phyloP scores from a whole-genome alignment of 2,888 invertebrate genomes.

The Coleophora flavipennella region DNA sequence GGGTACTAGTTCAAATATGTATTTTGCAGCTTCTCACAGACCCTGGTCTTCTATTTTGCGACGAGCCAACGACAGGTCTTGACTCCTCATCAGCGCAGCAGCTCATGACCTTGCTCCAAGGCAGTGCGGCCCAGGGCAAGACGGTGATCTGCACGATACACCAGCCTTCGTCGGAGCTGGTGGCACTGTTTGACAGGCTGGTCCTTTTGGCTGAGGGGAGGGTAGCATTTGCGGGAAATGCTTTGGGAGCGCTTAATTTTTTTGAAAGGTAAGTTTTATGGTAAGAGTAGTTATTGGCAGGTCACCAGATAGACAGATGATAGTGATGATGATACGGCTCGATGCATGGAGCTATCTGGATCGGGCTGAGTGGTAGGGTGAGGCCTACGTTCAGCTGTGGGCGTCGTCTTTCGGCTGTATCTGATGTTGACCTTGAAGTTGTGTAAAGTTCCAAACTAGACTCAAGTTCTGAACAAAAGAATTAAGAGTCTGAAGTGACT shows the following conservation, averaged over 20 bases:
- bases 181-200: constrained; percentile 83
- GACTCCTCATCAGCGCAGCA: constrained; percentile 95
- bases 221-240: constrained; percentile 86
- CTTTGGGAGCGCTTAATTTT: constrained; percentile 51
- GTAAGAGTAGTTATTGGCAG: too few relatives aligned
- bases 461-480: too few relatives aligned
- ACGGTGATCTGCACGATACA: constrained; percentile 95
- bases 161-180: constrained; percentile 91
- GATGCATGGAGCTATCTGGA: too few relatives aligned
- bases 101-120: constrained; percentile 79
- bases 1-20: too few relatives aligned
- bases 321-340: too few relatives aligned
- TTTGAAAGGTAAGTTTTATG: constrained; percentile 72
- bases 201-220: constrained; percentile 90
- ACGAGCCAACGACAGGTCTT: constrained; percentile 95
- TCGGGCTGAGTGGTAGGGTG: too few relatives aligned
- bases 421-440: too few relatives aligned
- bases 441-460: too few relatives aligned
- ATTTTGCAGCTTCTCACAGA: constrained; percentile 82
- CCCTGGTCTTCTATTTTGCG: constrained; percentile 93
- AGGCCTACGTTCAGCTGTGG: too few relatives aligned
- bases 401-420: too few relatives aligned
- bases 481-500: too few relatives aligned
- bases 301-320: too few relatives aligned
- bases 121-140: constrained; percentile 82